These are phyloP conservation scores for Hyphantria cunea DNA, from an alignment of 1,140 invertebrate species.

Conservation along the genomic window DNA sequence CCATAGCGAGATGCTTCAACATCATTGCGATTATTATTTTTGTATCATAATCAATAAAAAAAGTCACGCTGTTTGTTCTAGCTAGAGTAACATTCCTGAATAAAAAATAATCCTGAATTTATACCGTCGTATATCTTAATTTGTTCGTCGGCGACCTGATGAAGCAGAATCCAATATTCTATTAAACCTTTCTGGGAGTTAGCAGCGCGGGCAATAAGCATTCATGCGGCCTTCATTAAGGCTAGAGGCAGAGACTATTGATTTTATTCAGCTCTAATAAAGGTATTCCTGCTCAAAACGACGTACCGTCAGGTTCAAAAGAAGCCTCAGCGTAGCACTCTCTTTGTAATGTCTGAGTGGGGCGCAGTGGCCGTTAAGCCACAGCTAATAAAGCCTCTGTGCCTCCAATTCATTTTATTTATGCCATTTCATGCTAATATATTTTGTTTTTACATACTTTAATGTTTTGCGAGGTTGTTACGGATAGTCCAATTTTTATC, in stretches of 20 bases:
- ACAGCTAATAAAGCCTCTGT: slow-evolving; percentile 49
- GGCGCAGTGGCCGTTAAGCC: slow-evolving; percentile 10
- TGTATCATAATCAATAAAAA: no score
- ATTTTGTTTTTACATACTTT: not conserved
- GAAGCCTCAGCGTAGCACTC: slow-evolving; percentile 45
- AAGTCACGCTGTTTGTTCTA: no score
- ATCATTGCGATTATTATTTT: no score
- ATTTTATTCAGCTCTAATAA: slow-evolving; percentile 65
- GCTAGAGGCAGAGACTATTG: slow-evolving; percentile 53
- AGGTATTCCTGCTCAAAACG: slow-evolving; percentile 59
- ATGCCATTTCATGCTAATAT: not conserved
- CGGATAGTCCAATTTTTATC: no score
- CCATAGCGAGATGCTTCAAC: no score
- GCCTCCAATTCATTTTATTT: slow-evolving; percentile 37
- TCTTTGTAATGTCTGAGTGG: slow-evolving; percentile 44
- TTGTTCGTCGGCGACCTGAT: slow-evolving; percentile 33
- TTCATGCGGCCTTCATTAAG: slow-evolving; percentile 69
- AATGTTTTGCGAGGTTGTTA: no score
- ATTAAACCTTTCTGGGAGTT: slow-evolving; percentile 60
- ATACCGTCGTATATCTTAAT: no score
- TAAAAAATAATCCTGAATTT: no score
- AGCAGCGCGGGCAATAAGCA: slow-evolving; percentile 63
- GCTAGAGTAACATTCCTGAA: no score
- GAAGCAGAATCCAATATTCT: slow-evolving; percentile 56
- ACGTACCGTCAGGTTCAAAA: slow-evolving; percentile 40